Evolutionary conservation across 2,797 vertebrate genomes (phyloP), one percentile per base, ranked within the genome.

Genomic region (Tarsius wallacei): DNA sequence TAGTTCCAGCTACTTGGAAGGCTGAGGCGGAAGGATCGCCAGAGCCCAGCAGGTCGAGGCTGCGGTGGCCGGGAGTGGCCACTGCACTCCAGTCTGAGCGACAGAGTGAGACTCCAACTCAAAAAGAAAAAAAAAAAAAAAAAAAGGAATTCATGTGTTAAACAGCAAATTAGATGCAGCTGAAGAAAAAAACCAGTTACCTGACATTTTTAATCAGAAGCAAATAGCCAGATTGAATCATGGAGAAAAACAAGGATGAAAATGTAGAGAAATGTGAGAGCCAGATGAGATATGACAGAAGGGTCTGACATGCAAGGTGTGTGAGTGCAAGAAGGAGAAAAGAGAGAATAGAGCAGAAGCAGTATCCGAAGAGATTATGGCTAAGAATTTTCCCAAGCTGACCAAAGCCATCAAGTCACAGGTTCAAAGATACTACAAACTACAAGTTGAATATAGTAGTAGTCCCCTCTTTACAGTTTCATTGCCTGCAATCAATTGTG

Each of bases 111-210:
- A 42, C 42, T 42, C 42, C 42, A 42, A 42, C 42, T 42, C 42
- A 42, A 42, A 42, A 42, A 42, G 5, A 42, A 42, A 42, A 42
- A 4, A 42, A 42, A 42, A 42, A 42, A 42, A 6, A 42, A 42
- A 42, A 42, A 42, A 42, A 42, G 42, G 31, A 92, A 90, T 47
- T 87, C 70, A 61, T 70, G 21, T 71, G 8, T 77, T 42, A 82
- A 89, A 36, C 4, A 36, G n/a, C 55, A 57, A 66, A 81, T 51
- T 57, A 93, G 47, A 96, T 57, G 87, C 1, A 78, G 70, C 19
- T 87, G 24, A 87, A 96, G 47, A 89, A 70, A 92, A 42, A 55
- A 81, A 59, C 71, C 74, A 93, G 77, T 51, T 66, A 49, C 15
- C 31, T 71, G 74, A 83, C 33, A 71, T 33, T 85, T 42, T 85